These are phyloP conservation scores for Huso huso DNA, from an alignment of 2,797 vertebrate genomes.

Conservation along the genomic window DNA sequence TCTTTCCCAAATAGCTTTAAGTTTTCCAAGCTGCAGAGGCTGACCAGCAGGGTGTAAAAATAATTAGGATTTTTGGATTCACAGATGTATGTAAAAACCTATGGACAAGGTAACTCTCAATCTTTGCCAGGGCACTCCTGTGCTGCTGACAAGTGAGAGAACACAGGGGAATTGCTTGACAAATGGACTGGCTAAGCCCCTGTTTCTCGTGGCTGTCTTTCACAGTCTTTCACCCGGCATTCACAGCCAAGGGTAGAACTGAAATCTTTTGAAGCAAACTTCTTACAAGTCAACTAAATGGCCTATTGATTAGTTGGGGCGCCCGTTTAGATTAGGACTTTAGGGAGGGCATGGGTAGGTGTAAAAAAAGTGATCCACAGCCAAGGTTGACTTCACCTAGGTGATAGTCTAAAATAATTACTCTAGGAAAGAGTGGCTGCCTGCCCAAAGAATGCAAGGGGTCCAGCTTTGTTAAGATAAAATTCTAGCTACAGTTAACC, in stretches of 20 bases:
- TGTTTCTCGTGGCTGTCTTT: constrained; percentile 8
- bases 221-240: constrained; percentile 8
- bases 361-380: background rate
- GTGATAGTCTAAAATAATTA: too few species aligned
- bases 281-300: background rate
- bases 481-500: too few species aligned
- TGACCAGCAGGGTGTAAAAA: constrained; percentile 22
- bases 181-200: constrained; percentile 20
- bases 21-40: constrained; percentile 6
- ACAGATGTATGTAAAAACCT: constrained; percentile 3
- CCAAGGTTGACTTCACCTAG: background rate
- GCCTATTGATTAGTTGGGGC: background rate
- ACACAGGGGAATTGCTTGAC: constrained; percentile 13
- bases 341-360: background rate
- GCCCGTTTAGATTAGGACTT: background rate
- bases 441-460: too few species aligned
- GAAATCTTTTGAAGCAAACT: background rate
- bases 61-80: constrained; percentile 20
- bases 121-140: constrained; percentile 1
- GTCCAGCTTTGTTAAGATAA: too few species aligned
- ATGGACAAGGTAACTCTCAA: constrained; percentile 4
- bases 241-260: too few species aligned
- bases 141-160: constrained; percentile 5
- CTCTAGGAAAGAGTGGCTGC: too few species aligned
- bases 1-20: constrained; percentile 9